These are phyloP conservation scores for Parnassius glacialis DNA, from an alignment of 2,888 invertebrate species.

Conservation along the genomic window DNA sequence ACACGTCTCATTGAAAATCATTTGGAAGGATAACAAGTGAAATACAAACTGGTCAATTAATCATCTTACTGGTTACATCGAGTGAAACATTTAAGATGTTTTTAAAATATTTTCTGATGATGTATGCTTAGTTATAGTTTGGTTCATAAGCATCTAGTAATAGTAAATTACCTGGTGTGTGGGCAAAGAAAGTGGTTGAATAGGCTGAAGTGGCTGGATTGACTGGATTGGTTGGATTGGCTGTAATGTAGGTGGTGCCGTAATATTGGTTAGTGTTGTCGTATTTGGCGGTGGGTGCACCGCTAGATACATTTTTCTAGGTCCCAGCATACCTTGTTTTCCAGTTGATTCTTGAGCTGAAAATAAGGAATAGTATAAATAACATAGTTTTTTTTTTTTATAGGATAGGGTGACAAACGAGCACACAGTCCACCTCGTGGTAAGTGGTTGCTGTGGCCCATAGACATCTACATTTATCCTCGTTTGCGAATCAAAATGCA, in stretches of 20 bases:
- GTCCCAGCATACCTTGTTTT: conserved; percentile 91
- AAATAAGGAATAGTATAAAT: conserved; percentile 4
- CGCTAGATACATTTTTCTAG: conserved; percentile 92
- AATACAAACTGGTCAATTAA: too few relatives aligned
- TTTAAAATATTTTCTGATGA: too few relatives aligned
- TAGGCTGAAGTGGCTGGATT: conserved; percentile 46
- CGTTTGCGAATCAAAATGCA: too few relatives aligned
- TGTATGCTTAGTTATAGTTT: neutral
- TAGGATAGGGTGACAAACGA: too few relatives aligned
- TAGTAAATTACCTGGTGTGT: conserved; percentile 79
- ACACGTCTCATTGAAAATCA: neutral
- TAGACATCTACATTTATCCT: too few relatives aligned
- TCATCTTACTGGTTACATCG: too few relatives aligned
- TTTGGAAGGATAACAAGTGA: too few relatives aligned
- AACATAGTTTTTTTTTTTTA: too few relatives aligned
- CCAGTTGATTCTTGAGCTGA: conserved; percentile 92
- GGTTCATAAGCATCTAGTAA: conserved; percentile 47
- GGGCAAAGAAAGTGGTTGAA: conserved; percentile 60
- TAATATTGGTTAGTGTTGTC: conserved; percentile 55
- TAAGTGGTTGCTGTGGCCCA: too few relatives aligned
- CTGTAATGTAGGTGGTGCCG: conserved; percentile 39
- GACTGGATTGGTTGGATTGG: conserved; percentile 35
- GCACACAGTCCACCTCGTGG: too few relatives aligned
- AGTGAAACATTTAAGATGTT: too few relatives aligned
- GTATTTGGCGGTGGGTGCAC: conserved; percentile 85